Base-by-base conservation (phyloP, 2,888 invertebrate genomes). In the Scaptomyza polygonia region DNA sequence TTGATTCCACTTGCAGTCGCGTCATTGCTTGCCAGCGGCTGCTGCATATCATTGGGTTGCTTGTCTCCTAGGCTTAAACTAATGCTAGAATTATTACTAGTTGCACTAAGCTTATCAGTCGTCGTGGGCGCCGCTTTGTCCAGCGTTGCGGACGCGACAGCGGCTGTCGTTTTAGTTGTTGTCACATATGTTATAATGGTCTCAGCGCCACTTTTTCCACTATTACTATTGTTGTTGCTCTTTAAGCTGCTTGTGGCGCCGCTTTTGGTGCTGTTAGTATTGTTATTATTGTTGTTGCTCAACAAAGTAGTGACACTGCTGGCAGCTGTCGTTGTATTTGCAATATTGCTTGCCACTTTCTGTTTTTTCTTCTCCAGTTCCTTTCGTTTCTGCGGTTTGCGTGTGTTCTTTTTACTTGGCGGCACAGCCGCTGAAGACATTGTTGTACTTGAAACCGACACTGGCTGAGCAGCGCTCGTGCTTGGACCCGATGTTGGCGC, bases 61-160 rank as follows among this genome's bases (percentile, higher is more conserved):
- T 63, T 67, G 61, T 89, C 77, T 74, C 82, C 86, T 86, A 88
- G 65, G 70, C 71, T 88, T 77, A 69, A 79, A 84, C 86, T 86
- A 83, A 86, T 57, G 72, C 58, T 88, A 86, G 72, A 72, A 81
- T 81, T 88, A 87, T 75, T 84, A 79, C 70, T 89, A 89, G 82
- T 76, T 80, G 81, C 86, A 82, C 78, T 89, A 86, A 88, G 84
- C 67, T 79, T 87, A 89, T 89, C 89, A 89, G 89, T 89, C 89
- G 57, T 72, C 69, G 72, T 58, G 56, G 77, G 63, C 55, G 77
- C 75, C 72, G 77, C 69, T 48, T 67, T 74, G 62, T 76, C 72
- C 65, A 55, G 42, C 56, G 42, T 48, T 39, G 53, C 47, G 56
- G 61, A 61, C 56, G 67, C 49, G 42, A 76, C 68, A 30, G 67